Conservation (phyloP, 2,113 vertebrate species). For the Ammospiza caudacuta region DNA sequence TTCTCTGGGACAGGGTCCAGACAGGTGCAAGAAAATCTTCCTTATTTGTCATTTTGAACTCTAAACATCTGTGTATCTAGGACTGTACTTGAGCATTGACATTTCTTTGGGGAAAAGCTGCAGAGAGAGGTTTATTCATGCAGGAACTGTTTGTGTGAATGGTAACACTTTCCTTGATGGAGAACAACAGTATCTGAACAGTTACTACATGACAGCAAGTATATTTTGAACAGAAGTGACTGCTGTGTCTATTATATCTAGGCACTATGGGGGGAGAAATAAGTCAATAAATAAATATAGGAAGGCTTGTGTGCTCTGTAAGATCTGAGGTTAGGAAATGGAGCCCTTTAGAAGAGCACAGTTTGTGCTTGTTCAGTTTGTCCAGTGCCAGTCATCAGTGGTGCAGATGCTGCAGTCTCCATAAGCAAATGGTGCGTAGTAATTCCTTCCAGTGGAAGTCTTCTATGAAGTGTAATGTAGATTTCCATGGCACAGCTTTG, state of each 20-base stretch:
- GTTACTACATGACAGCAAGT: not conserved
- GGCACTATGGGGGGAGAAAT: not conserved
- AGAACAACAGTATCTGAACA: not conserved
- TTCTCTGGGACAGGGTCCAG: not conserved
- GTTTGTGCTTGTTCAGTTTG: not conserved
- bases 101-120: not conserved
- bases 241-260: not conserved
- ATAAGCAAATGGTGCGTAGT: not conserved
- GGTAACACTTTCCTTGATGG: not conserved
- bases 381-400: not conserved
- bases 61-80: not conserved
- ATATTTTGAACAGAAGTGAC: not conserved
- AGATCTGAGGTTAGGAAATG: not conserved
- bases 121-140: not conserved
- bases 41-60: not conserved
- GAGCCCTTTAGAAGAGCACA: not conserved
- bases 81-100: not conserved
- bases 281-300: not conserved
- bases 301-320: not conserved
- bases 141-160: not conserved
- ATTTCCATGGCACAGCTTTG: not conserved
- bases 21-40: conserved; percentile 39
- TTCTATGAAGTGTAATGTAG: not conserved
- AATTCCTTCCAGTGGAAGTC: not conserved
- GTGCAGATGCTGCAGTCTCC: not conserved